phyloP scores from a whole-genome alignment of 2,888 invertebrate genomes.

The Epistrophella euchroma region DNA sequence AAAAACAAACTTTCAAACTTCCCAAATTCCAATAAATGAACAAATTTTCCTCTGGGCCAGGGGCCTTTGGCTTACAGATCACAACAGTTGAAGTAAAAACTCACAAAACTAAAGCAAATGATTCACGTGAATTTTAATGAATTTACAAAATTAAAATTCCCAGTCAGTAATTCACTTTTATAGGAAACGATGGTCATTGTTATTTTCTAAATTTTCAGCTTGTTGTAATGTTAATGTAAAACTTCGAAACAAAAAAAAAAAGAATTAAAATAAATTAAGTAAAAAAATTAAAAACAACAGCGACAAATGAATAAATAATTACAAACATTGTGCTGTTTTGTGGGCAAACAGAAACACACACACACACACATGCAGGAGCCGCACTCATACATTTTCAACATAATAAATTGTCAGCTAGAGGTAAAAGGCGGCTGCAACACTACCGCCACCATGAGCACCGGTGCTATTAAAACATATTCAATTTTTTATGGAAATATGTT shows the following conservation, averaged over 20 bases:
- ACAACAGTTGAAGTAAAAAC: background rate
- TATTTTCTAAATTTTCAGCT: conserved; percentile 57
- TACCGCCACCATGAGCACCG: background rate
- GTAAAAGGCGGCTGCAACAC: background rate
- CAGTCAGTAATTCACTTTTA: conserved; percentile 66
- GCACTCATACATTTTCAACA: background rate
- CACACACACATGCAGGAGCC: background rate
- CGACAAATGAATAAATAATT: conserved; percentile 76
- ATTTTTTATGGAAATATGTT: conserved; percentile 59
- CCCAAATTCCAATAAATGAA: background rate
- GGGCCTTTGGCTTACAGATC: background rate
- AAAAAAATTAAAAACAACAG: conserved; percentile 37
- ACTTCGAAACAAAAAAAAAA: background rate
- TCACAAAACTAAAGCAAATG: conserved; percentile 50
- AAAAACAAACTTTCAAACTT: conserved; percentile 7
- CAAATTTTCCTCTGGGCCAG: background rate
- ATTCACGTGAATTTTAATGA: conserved; percentile 71
- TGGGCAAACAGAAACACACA: conserved; percentile 29
- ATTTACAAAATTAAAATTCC: conserved; percentile 72
- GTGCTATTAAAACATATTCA: conserved; percentile 12
- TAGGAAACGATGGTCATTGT: conserved; percentile 38
- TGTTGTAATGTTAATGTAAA: conserved; percentile 5
- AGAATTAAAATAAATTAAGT: conserved; percentile 15
- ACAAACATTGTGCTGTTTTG: conserved; percentile 68
- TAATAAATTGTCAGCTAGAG: conserved; percentile 52